Percentiles rank a stretch among this genome's conserved stretches.
Evolutionary conservation across 1,140 invertebrate species (phyloP).

Genomic region (Cotesia glomerata): DNA sequence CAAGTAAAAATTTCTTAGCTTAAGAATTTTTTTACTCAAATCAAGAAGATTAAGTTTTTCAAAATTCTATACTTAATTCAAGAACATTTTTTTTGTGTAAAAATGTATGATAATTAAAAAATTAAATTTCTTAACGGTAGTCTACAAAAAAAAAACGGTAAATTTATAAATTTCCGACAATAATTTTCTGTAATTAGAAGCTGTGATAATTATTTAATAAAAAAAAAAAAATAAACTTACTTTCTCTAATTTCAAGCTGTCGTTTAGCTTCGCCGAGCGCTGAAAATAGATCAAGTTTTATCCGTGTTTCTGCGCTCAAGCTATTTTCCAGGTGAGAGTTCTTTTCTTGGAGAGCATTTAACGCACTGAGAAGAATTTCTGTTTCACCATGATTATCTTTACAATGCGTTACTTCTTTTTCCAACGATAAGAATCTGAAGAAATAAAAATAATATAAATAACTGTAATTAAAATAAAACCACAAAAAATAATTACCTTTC

Average conservation of each 20-base stretch:
- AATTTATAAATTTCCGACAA: too few relatives aligned
- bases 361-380: constrained; percentile 80
- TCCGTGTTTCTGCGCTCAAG: constrained; percentile 91
- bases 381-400: constrained; percentile 79
- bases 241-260: constrained; percentile 89
- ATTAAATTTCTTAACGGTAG: too few relatives aligned
- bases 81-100: too few relatives aligned
- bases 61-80: too few relatives aligned
- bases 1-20: too few relatives aligned
- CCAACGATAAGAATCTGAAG: constrained; percentile 36
- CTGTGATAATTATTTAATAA: constrained; percentile 25
- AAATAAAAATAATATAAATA: constrained; percentile 13
- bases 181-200: too few relatives aligned
- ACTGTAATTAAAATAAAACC: not conserved
- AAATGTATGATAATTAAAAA: too few relatives aligned
- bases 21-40: too few relatives aligned
- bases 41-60: too few relatives aligned
- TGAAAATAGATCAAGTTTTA: constrained; percentile 95
- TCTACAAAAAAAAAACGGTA: too few relatives aligned
- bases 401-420: constrained; percentile 58
- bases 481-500: constrained; percentile 64
- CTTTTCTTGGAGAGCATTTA: constrained; percentile 85
- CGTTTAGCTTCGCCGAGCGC: constrained; percentile 93
- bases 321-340: constrained; percentile 89
- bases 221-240: constrained; percentile 67